These are phyloP conservation scores for Poecilobothrus nobilitatus DNA, from an alignment of 2,888 invertebrate species.

Conservation along the genomic window DNA sequence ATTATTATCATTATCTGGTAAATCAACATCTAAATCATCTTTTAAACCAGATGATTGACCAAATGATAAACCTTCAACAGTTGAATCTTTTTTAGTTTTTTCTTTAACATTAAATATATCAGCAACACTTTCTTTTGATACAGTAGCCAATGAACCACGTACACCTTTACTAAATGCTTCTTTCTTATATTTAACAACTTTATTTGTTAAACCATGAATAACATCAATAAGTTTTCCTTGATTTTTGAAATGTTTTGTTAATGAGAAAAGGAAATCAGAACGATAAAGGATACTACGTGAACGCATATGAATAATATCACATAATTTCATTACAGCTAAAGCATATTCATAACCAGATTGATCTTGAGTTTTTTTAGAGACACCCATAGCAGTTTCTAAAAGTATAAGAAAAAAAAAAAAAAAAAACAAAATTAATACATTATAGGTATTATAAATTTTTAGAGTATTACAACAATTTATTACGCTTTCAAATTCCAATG, in stretches of 20 bases:
- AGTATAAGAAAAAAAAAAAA: neutral
- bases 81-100: slow-evolving; percentile 26
- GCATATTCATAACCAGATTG: slow-evolving; percentile 77
- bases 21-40: slow-evolving; percentile 71
- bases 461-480: no score
- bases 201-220: slow-evolving; percentile 73
- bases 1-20: slow-evolving; percentile 51
- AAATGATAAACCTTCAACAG: slow-evolving; percentile 60
- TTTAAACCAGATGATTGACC: slow-evolving; percentile 64
- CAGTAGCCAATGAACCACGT: slow-evolving; percentile 43
- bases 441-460: neutral
- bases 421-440: neutral
- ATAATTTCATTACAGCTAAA: slow-evolving; percentile 85
- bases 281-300: slow-evolving; percentile 73
- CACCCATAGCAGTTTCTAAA: slow-evolving; percentile 80
- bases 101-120: slow-evolving; percentile 26
- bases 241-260: slow-evolving; percentile 64
- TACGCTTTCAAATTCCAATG: no score
- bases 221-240: slow-evolving; percentile 65
- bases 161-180: slow-evolving; percentile 61
- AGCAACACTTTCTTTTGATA: slow-evolving; percentile 12
- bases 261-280: slow-evolving; percentile 67
- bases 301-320: slow-evolving; percentile 72
- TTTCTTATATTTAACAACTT: slow-evolving; percentile 69
- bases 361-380: slow-evolving; percentile 72